Evolutionary conservation across 2,797 vertebrate species (phyloP), one percentile per base, ranked within the genome.

Genomic region (Sebastes ruberrimus): DNA sequence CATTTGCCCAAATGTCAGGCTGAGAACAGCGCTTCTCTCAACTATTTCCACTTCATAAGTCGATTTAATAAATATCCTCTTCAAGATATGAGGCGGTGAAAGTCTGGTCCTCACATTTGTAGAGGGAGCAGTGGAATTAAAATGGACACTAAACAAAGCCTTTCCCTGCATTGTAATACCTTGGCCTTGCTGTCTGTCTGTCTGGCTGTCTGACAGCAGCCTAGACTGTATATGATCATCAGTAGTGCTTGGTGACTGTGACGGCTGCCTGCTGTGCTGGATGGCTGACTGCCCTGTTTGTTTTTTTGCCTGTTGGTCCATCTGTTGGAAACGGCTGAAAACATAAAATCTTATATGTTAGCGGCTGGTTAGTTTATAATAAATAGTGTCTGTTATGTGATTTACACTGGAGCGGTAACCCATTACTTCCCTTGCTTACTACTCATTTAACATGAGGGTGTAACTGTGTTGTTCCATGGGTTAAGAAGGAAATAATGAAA

Each of bases 301-400:
- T 57, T 57, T 63, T 49, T 63, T 28, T 30, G 33, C 70, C 30
- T 52, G 32, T 67, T 67, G n/a, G 53, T 74, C 76, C 71, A 74
- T 88, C 88, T 85, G 74, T 83, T 82, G 67, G 6, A 68, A 73
- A 71, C 10, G 10, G 70, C 49, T 74, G 33, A 70, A 79, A 72
- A 66, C 55, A 35, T n/a, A 4, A 69, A 53, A 20, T 27, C 52
- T 4, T 7, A 32, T 63, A 18, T 62, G 27, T 38, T 70, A 67
- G 42, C 5, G 2, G 33, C 46, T 64, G 8, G 30, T 65, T 69
- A 13, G 32, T 16, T 32, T 52, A 28, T 13, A 16, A 33, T 32
- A 10, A 63, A 23, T 7, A 61, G 22, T 30, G 3, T 1, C 10
- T 46, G 5, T 11, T 22, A 4, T 74, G 14, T 38, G 30, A 55